Conservation (phyloP, 2,888 invertebrate genomes). For the Eledona agricola region DNA sequence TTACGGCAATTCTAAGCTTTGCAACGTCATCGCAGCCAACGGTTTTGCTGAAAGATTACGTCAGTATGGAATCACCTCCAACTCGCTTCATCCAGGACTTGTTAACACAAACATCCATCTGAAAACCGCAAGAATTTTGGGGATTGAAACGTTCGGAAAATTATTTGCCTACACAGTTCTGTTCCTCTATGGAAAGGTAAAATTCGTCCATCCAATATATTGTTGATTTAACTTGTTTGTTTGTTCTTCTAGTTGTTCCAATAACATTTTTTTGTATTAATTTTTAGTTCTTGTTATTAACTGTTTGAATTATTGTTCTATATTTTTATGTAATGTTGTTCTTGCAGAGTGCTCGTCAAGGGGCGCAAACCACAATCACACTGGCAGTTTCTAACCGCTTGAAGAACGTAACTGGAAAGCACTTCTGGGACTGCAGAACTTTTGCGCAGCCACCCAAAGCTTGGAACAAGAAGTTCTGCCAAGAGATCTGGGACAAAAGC, state of each 20-base stretch:
- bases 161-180: constrained; percentile 44
- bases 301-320: constrained; percentile 6
- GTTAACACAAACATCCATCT: constrained; percentile 53
- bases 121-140: constrained; percentile 42
- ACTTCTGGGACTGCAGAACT: constrained; percentile 78
- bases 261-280: not conserved
- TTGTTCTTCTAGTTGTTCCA: not conserved
- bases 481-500: constrained; percentile 85
- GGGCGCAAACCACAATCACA: constrained; percentile 78
- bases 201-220: not conserved
- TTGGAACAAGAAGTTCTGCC: constrained; percentile 65
- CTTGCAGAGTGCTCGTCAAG: constrained; percentile 79
- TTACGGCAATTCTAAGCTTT: constrained; percentile 58
- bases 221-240: not conserved
- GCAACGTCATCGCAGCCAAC: constrained; percentile 56
- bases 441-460: constrained; percentile 52
- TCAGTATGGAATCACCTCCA: constrained; percentile 54
- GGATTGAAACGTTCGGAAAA: constrained; percentile 42
- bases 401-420: constrained; percentile 77
- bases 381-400: constrained; percentile 79
- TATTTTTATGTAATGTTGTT: too few species aligned
- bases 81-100: constrained; percentile 58
- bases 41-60: constrained; percentile 55
- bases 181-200: constrained; percentile 52
- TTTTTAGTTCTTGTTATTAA: not conserved